These are phyloP conservation scores for Paramormyrops kingsleyae DNA, from an alignment of 2,113 vertebrate species.

Conservation along the genomic window DNA sequence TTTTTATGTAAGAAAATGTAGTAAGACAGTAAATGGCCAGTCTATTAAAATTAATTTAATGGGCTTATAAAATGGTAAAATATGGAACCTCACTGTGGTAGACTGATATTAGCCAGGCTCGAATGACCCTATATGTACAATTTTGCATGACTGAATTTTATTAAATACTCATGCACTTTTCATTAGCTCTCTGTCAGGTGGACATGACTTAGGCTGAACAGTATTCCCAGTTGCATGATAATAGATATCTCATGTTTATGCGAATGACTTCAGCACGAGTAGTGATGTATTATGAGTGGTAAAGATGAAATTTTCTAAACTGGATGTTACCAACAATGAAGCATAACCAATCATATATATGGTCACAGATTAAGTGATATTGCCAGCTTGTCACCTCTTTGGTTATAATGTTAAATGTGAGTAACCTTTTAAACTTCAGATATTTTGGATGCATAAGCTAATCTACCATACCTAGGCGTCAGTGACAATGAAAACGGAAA, in stretches of 20 bases:
- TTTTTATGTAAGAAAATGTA: conserved; percentile 6
- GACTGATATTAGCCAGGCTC: conserved; percentile 6
- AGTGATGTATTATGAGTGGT: neutral
- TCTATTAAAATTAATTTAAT: conserved; percentile 10
- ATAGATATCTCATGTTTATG: neutral
- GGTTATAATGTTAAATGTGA: neutral
- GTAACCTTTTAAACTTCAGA: neutral
- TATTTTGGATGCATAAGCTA: neutral
- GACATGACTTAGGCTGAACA: neutral
- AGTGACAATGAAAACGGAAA: neutral
- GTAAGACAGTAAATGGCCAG: neutral
- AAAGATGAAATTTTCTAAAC: neutral
- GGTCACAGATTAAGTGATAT: neutral
- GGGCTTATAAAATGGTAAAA: neutral
- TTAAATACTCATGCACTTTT: neutral
- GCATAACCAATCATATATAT: neutral
- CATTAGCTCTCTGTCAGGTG: neutral
- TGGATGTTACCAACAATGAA: neutral
- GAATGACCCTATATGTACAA: neutral
- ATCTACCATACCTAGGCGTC: neutral
- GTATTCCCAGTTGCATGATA: neutral
- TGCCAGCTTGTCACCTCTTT: neutral
- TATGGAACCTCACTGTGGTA: neutral
- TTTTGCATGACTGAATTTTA: neutral
- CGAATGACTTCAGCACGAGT: neutral